phyloP scores from a whole-genome alignment of 2,113 vertebrate species.

The Cheirogaleus medius region DNA sequence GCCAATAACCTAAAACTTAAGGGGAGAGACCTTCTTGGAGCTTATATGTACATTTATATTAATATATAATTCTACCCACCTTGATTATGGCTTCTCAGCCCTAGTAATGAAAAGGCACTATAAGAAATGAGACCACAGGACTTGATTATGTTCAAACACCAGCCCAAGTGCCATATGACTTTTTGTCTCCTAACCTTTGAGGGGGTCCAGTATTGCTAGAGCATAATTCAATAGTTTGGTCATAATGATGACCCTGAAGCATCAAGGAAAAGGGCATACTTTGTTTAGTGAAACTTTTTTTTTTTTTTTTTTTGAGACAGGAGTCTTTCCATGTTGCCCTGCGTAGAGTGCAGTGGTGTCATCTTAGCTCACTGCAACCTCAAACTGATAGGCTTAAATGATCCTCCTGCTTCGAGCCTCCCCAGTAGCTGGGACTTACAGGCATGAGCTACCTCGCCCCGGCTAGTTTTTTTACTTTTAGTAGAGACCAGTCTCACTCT shows the following conservation, averaged over 20 bases:
- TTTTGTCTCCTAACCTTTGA: not conserved
- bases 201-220: not conserved
- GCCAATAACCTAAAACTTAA: not conserved
- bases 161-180: not conserved
- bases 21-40: not conserved
- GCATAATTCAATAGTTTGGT: not conserved
- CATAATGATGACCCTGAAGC: not conserved
- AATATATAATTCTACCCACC: not conserved
- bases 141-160: not conserved
- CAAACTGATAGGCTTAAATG: no score
- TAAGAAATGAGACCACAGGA: not conserved
- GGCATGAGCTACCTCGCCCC: no score
- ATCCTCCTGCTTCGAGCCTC: no score
- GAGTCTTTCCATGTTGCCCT: no score
- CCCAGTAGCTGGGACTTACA: no score
- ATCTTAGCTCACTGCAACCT: no score
- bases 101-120: not conserved
- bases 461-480: no score
- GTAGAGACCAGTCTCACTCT: no score
- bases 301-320: not conserved
- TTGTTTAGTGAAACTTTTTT: not conserved
- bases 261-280: not conserved
- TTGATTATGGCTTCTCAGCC: slow-evolving; percentile 1
- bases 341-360: no score
- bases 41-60: not conserved